phyloP scores from a whole-genome alignment of 1,140 invertebrate species.

The Diuraphis noxia region DNA sequence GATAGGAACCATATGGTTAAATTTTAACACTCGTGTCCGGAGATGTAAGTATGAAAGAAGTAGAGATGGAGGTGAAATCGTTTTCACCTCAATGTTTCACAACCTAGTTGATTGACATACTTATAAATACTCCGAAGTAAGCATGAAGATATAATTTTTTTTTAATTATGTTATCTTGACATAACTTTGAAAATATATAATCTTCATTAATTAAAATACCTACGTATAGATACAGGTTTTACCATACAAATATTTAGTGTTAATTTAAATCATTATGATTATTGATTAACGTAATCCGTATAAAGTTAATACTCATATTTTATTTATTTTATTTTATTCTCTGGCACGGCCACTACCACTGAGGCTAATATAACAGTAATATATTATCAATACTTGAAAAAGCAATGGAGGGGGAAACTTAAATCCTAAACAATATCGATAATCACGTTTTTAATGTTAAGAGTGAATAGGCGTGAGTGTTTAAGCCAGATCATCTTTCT shows the following conservation, averaged over 20 bases:
- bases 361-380: not conserved
- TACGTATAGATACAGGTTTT: not conserved
- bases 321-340: not conserved
- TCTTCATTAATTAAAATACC: not conserved
- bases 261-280: not conserved
- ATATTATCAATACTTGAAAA: constrained; percentile 1
- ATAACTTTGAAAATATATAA: not conserved
- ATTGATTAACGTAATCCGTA: not conserved
- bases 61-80: not conserved
- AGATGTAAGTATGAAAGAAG: not conserved
- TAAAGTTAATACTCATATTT: not conserved
- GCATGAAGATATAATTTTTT: not conserved
- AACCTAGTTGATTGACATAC: fast-evolving
- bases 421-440: not conserved
- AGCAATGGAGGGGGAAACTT: not conserved
- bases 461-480: not conserved
- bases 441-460: not conserved
- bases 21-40: not conserved
- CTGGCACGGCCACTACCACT: not conserved
- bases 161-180: not conserved
- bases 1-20: not conserved
- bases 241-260: not conserved
- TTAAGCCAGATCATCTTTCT: not conserved
- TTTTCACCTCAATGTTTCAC: not conserved
- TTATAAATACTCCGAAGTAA: not conserved